Evolutionary conservation across 2,797 vertebrate genomes (phyloP).

Genomic region (Phrynocephalus guinanensis): DNA sequence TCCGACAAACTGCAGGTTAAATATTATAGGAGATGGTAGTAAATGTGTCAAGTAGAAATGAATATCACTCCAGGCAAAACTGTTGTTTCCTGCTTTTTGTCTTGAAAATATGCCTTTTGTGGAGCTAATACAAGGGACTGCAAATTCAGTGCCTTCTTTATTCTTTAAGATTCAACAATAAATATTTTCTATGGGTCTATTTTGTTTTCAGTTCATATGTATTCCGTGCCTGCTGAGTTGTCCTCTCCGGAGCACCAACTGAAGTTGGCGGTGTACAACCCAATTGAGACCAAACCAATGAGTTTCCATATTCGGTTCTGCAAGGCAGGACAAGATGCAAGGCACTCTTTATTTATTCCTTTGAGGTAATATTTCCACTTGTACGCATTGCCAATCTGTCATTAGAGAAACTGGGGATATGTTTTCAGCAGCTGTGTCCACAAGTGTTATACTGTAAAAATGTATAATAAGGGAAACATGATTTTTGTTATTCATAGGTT

Average conservation of each 20-base stretch:
- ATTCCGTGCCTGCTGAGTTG: neutral
- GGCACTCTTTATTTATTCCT: no score
- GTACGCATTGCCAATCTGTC: no score
- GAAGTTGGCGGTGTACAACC: no score
- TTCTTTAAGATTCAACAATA: fast-evolving
- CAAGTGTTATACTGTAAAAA: no score
- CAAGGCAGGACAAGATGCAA: no score
- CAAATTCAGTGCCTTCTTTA: fast-evolving
- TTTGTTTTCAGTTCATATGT: neutral
- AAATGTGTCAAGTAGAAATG: slow-evolving; percentile 8
- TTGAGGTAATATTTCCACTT: no score
- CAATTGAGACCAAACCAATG: no score
- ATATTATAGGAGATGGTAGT: slow-evolving; percentile 33
- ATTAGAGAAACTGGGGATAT: no score
- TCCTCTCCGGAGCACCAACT: neutral
- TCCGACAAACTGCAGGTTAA: slow-evolving; percentile 49
- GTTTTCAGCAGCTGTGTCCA: no score
- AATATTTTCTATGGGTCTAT: neutral
- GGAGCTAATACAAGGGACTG: neutral
- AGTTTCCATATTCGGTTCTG: no score
- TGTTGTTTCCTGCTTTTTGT: slow-evolving; percentile 4
- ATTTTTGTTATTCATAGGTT: no score
- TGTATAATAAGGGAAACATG: no score
- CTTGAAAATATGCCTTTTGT: slow-evolving; percentile 6
- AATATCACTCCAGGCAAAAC: slow-evolving; percentile 21